These are phyloP conservation scores for Calidris pygmaea DNA, from an alignment of 2,113 vertebrate genomes.

Conservation along the genomic window DNA sequence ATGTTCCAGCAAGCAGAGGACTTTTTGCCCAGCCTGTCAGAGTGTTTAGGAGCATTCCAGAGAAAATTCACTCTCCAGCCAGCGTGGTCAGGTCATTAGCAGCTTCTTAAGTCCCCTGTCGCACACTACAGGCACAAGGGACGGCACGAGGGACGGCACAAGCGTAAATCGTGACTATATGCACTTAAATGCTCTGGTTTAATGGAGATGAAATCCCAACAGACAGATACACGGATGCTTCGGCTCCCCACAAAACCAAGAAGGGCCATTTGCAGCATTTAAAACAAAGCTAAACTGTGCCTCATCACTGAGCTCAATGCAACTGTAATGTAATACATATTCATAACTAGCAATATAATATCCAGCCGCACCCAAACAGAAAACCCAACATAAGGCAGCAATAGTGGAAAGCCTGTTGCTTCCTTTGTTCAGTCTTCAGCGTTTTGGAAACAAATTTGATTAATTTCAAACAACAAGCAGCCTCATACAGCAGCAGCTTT, in stretches of 20 bases:
- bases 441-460: neutral
- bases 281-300: neutral
- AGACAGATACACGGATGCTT: neutral
- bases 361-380: neutral
- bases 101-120: neutral
- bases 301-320: neutral
- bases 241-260: neutral
- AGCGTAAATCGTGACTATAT: neutral
- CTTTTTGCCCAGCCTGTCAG: neutral
- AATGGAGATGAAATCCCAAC: slow-evolving; percentile 11
- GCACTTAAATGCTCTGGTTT: neutral
- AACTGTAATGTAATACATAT: neutral
- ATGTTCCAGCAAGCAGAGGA: neutral
- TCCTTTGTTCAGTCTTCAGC: neutral
- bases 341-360: neutral
- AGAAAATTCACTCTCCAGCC: neutral
- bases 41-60: neutral
- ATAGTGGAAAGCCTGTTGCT: neutral
- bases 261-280: neutral
- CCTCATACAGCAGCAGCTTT: neutral
- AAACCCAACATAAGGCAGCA: neutral
- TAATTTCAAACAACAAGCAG: neutral
- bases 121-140: neutral
- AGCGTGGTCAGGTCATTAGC: neutral
- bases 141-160: neutral